Evolutionary conservation across 2,797 vertebrate genomes (phyloP).

Genomic region (Artibeus lituratus): DNA sequence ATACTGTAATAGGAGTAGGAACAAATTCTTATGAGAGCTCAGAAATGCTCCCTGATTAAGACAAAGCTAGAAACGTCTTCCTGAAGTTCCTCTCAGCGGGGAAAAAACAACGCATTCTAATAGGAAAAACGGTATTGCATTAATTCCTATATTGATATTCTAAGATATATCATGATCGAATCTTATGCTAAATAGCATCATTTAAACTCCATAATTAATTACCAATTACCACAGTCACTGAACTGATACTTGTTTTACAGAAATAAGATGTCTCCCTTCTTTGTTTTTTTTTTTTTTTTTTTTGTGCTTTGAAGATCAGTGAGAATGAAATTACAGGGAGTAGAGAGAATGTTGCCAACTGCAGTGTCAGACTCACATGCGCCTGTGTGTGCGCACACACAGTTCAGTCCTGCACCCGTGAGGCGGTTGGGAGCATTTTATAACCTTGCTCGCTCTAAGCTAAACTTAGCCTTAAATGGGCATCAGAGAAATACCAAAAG

Average conservation of each 20-base stretch:
- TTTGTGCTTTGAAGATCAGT: neutral
- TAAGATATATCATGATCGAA: neutral
- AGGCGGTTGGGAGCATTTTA: conserved; percentile 45
- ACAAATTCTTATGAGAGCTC: neutral
- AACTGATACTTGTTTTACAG: neutral
- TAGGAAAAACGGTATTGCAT: neutral
- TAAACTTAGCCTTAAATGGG: conserved; percentile 74
- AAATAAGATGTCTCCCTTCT: neutral
- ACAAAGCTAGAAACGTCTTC: neutral
- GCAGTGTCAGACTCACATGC: neutral
- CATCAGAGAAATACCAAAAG: conserved; percentile 62
- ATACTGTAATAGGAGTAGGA: neutral
- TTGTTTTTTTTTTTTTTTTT: neutral
- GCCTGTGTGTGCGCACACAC: too few species aligned
- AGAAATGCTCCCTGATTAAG: neutral
- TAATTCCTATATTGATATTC: neutral
- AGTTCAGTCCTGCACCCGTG: neutral
- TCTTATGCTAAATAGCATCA: neutral
- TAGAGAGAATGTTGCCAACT: neutral
- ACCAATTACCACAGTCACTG: neutral
- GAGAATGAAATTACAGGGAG: neutral
- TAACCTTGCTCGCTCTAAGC: conserved; percentile 50
- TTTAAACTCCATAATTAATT: conserved; percentile 23
- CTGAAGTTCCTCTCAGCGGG: neutral
- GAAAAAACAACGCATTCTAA: neutral